phyloP scores from a whole-genome alignment of 2,888 invertebrate species.

The Eledona agricola region DNA sequence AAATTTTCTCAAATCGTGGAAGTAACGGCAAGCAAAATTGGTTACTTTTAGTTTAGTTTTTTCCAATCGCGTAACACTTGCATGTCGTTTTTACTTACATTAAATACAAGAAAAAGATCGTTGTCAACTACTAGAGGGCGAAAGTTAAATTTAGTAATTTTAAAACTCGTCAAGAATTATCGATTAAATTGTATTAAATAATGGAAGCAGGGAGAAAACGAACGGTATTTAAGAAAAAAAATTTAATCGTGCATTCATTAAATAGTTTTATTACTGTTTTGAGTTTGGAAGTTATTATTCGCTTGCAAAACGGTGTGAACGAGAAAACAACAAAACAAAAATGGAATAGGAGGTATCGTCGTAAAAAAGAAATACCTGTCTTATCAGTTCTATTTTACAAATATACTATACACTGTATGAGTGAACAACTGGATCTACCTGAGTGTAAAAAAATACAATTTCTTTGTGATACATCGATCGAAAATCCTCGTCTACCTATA shows the following conservation, averaged over 20 bases:
- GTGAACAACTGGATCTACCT: slow-evolving; percentile 49
- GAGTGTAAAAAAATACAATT: slow-evolving; percentile 58
- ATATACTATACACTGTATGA: no score
- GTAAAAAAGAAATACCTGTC: slow-evolving; percentile 28
- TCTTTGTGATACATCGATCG: slow-evolving; percentile 52
- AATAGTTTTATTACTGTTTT: slow-evolving; percentile 31
- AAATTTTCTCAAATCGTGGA: no score
- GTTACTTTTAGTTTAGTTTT: no score
- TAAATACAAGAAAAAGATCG: no score
- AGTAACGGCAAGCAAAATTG: no score
- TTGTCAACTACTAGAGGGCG: no score
- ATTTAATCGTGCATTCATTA: slow-evolving; percentile 1
- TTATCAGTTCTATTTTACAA: slow-evolving; percentile 35
- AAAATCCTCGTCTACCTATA: slow-evolving; percentile 49
- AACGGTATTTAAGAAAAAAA: background rate
- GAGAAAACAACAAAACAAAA: slow-evolving; percentile 31
- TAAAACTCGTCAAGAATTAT: no score
- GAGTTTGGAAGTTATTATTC: slow-evolving; percentile 17
- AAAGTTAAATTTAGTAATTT: no score
- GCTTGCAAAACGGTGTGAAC: slow-evolving; percentile 31
- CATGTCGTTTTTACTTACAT: no score
- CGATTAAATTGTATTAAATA: no score
- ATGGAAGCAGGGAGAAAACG: no score
- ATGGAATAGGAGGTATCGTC: slow-evolving; percentile 33
- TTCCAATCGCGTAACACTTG: no score